These are phyloP conservation scores for Oryctolagus cuniculus DNA, from an alignment of 2,113 vertebrate genomes.

Conservation along the genomic window DNA sequence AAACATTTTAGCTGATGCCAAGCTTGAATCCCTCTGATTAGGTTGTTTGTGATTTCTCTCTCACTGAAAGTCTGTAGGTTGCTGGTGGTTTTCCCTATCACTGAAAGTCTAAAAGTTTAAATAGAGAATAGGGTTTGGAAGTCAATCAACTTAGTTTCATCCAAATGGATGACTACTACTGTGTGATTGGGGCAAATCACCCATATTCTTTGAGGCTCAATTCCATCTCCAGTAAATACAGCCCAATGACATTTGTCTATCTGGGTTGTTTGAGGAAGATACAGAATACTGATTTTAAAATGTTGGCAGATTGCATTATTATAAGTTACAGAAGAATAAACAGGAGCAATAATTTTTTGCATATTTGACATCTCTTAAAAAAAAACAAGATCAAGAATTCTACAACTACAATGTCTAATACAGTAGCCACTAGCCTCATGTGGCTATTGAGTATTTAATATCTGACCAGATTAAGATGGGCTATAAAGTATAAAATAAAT, in stretches of 20 bases:
- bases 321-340: too few relatives aligned
- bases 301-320: background rate
- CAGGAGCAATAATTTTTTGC: background rate
- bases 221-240: background rate
- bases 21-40: constrained; percentile 26
- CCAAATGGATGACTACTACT: background rate
- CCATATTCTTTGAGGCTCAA: background rate
- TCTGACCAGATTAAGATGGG: background rate
- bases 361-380: background rate
- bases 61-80: background rate
- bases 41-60: background rate
- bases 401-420: background rate
- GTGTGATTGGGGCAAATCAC: background rate
- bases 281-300: background rate
- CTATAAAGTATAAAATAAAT: background rate
- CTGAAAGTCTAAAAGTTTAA: background rate
- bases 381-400: too few relatives aligned
- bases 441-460: background rate
- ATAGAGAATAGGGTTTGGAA: background rate
- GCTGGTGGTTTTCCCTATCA: background rate
- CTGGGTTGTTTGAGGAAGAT: background rate
- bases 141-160: background rate
- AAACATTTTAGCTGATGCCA: background rate
- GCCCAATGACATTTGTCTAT: background rate
- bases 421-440: background rate